phyloP scores from a whole-genome alignment of 2,113 vertebrate species.

The Actinemys pallida region DNA sequence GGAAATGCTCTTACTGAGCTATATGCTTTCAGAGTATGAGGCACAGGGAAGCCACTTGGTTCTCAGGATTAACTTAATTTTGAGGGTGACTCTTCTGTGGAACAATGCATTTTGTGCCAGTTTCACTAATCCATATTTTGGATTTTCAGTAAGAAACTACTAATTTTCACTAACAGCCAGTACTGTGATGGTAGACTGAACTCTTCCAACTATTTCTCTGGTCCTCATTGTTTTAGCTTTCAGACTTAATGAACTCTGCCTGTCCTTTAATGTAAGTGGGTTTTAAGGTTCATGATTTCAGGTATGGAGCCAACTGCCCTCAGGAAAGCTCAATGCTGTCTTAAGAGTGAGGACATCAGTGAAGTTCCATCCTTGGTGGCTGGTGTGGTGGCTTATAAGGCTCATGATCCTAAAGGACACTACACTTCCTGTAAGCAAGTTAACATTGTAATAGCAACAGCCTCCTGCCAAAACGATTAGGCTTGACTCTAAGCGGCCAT shows the following conservation, averaged over 20 bases:
- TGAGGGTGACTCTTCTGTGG: neutral
- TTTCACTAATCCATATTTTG: neutral
- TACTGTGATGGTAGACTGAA: neutral
- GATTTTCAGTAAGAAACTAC: too few relatives aligned
- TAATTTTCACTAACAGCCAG: neutral
- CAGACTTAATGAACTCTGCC: neutral
- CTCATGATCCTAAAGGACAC: neutral
- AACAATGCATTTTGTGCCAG: neutral
- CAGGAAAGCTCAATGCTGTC: neutral
- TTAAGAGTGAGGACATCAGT: neutral
- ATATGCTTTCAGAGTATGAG: neutral
- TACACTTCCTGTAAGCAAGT: neutral
- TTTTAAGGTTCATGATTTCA: neutral
- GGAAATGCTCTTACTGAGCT: neutral
- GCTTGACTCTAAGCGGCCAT: neutral
- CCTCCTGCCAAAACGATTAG: neutral
- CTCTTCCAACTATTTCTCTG: constrained; percentile 40
- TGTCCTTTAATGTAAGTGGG: neutral
- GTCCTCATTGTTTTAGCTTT: neutral
- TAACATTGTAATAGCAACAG: neutral
- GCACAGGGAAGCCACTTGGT: neutral
- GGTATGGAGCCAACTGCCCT: neutral
- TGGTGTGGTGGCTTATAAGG: neutral
- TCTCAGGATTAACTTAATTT: neutral
- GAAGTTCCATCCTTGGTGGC: constrained; percentile 22